phyloP scores from a whole-genome alignment of 2,797 vertebrate genomes.

The Micrastur ruficollis region DNA sequence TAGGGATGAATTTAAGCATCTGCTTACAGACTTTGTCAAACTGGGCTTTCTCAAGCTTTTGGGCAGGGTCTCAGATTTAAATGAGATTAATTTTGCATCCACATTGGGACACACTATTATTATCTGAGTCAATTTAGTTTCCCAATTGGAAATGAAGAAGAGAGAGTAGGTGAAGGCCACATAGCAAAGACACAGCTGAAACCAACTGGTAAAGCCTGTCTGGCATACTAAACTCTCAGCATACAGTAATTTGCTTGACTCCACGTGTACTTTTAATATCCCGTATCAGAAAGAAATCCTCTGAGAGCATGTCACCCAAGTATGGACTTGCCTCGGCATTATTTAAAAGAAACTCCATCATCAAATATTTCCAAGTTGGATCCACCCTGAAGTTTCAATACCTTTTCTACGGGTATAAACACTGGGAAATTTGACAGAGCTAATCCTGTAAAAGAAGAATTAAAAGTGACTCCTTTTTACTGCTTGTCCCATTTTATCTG shows the following conservation, averaged over 20 bases:
- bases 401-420: background rate
- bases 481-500: background rate
- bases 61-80: background rate
- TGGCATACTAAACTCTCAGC: background rate
- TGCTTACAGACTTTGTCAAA: background rate
- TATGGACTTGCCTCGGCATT: background rate
- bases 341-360: background rate
- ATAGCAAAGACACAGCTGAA: background rate
- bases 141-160: background rate
- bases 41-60: background rate
- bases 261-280: background rate
- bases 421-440: background rate
- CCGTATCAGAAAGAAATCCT: background rate
- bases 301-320: background rate
- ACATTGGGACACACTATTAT: background rate
- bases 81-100: background rate
- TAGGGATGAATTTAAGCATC: background rate
- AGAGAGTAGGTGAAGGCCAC: background rate
- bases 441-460: background rate
- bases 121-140: background rate
- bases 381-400: background rate
- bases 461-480: background rate
- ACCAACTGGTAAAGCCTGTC: background rate
- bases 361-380: background rate
- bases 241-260: background rate